Percentiles rank a stretch among this genome's conserved stretches.
phyloP scores from a whole-genome alignment of 2,888 invertebrate genomes.

The Bhutanitis thaidina region DNA sequence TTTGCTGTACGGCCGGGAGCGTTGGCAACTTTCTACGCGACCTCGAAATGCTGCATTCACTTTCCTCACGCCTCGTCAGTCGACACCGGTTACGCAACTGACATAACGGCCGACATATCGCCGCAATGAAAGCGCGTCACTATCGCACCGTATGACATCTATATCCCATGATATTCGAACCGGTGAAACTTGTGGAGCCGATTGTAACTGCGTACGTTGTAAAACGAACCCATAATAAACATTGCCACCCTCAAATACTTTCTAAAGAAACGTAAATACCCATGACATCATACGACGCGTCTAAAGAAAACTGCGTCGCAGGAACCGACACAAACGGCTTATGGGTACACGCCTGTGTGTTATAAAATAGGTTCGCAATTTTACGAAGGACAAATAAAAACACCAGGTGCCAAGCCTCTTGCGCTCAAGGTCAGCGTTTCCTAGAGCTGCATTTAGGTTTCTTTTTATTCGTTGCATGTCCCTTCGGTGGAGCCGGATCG shows the following conservation, averaged over 20 bases:
- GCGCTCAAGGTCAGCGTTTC: slow-evolving; percentile 76
- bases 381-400: slow-evolving; percentile 73
- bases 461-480: slow-evolving; percentile 76
- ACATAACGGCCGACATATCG: slow-evolving; percentile 66
- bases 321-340: neutral
- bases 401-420: slow-evolving; percentile 76
- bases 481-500: slow-evolving; percentile 65
- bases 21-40: slow-evolving; percentile 75
- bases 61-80: slow-evolving; percentile 71
- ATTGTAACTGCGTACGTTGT: slow-evolving; percentile 21
- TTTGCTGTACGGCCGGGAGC: slow-evolving; percentile 43
- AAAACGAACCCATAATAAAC: slow-evolving; percentile 30
- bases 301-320: slow-evolving; percentile 10
- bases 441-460: slow-evolving; percentile 78
- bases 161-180: slow-evolving; percentile 30
- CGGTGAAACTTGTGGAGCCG: slow-evolving; percentile 34
- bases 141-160: slow-evolving; percentile 27
- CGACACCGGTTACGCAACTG: slow-evolving; percentile 75
- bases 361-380: slow-evolving; percentile 68
- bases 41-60: slow-evolving; percentile 79
- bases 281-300: slow-evolving; percentile 9
- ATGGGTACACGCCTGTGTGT: slow-evolving; percentile 24
- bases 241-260: neutral
- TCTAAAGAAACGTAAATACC: slow-evolving; percentile 13
- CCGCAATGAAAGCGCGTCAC: slow-evolving; percentile 41